These are phyloP conservation scores for Genyomyrus donnyi DNA, from an alignment of 2,113 vertebrate genomes.

Conservation along the genomic window DNA sequence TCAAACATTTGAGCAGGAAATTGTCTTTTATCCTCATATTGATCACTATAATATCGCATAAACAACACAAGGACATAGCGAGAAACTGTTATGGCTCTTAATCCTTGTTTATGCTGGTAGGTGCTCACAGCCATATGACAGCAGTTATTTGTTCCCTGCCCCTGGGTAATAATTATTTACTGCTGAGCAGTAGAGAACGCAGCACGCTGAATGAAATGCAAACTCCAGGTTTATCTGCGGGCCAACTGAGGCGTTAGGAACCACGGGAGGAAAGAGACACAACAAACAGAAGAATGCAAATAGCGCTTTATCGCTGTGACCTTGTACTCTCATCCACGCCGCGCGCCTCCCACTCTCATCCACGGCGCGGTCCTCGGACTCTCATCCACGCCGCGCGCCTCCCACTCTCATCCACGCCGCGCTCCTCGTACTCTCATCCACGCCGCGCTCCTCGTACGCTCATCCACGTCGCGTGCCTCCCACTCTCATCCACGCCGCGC, in stretches of 20 bases:
- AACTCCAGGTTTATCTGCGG: neutral
- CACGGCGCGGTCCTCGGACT: accelerated
- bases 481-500: neutral
- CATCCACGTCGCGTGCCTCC: neutral
- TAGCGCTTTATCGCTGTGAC: neutral
- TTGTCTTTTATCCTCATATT: neutral
- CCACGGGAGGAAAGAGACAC: too few species aligned
- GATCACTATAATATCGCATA: neutral
- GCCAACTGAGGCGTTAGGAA: neutral
- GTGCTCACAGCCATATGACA: neutral
- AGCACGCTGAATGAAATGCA: neutral
- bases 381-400: too few species aligned
- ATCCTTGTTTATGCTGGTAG: neutral
- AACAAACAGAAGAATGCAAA: neutral
- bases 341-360: too few species aligned
- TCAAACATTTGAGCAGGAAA: neutral
- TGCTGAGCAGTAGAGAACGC: neutral
- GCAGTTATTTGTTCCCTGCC: neutral
- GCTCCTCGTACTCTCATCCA: neutral
- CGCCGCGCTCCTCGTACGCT: neutral
- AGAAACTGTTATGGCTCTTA: neutral
- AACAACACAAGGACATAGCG: neutral
- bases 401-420: too few species aligned
- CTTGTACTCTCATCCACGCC: neutral
- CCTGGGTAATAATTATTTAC: constrained; percentile 13